These are phyloP conservation scores for Drosophila emarginata DNA, from an alignment of 2,888 invertebrate species.

Conservation along the genomic window DNA sequence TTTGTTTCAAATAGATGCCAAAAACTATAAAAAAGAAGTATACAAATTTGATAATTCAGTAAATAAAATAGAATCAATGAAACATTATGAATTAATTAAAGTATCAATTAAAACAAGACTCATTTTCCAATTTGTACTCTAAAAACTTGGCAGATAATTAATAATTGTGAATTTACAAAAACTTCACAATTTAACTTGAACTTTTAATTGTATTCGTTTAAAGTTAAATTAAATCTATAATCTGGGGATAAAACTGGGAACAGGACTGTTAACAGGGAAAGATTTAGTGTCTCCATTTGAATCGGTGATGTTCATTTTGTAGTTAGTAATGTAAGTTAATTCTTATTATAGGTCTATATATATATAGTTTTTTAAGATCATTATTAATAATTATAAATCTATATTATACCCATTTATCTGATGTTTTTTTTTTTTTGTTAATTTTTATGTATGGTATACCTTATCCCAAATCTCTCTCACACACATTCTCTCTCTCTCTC, in stretches of 20 bases:
- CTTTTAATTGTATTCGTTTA: too few species aligned
- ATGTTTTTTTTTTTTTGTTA: background rate
- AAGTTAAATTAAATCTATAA: too few species aligned
- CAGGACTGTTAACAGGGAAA: too few species aligned
- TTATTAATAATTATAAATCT: background rate
- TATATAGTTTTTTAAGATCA: background rate
- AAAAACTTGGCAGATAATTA: too few species aligned
- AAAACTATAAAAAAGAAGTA: background rate
- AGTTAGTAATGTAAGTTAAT: background rate
- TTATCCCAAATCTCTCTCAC: slow-evolving; percentile 7
- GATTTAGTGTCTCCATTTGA: too few species aligned
- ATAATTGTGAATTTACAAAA: too few species aligned
- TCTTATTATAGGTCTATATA: background rate
- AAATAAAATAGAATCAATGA: background rate
- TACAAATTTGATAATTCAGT: background rate
- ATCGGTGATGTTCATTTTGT: background rate
- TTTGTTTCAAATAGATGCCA: background rate
- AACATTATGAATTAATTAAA: background rate
- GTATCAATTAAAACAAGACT: too few species aligned
- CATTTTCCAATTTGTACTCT: too few species aligned
- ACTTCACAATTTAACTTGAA: too few species aligned
- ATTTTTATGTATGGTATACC: slow-evolving; percentile 5
- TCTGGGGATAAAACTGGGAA: too few species aligned
- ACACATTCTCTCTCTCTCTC: slow-evolving; percentile 25
- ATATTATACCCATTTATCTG: background rate